A percentile compares a stretch with the other conserved stretches of the same genome.
Conservation (phyloP, 2,113 vertebrate genomes). For the Perca schrenkii region DNA sequence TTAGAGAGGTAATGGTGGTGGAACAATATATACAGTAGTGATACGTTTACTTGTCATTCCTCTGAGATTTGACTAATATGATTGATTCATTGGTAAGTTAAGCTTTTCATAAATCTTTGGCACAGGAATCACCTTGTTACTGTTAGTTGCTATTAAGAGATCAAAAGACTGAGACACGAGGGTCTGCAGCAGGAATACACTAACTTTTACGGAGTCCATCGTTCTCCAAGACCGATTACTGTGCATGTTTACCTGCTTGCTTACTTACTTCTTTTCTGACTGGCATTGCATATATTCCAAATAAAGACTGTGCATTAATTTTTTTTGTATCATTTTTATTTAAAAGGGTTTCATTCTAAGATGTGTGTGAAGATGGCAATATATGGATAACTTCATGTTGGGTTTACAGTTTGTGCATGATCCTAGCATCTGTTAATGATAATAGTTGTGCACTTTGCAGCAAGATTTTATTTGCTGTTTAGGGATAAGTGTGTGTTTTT, state of each 20-base stretch:
- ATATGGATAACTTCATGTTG: background rate
- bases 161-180: background rate
- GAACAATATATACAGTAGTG: background rate
- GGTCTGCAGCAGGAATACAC: constrained; percentile 3
- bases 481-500: background rate
- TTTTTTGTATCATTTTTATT: background rate
- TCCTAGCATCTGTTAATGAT: background rate
- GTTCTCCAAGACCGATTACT: background rate
- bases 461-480: background rate
- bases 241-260: constrained; percentile 57
- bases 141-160: background rate
- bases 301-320: constrained; percentile 72
- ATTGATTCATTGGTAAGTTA: constrained; percentile 26
- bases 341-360: background rate
- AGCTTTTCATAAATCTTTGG: constrained; percentile 18
- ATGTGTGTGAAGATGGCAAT: background rate
- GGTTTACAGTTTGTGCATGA: background rate
- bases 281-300: constrained; percentile 50
- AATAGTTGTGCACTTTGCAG: constrained; percentile 1
- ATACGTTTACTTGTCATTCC: constrained; percentile 1
- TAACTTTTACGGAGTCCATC: constrained; percentile 19
- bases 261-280: constrained; percentile 29
- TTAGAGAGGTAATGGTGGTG: constrained; percentile 8
- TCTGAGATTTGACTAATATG: background rate
- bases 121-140: background rate